Base-by-base conservation (phyloP, 2,888 invertebrate species). In the Tenthredo scrophulariae region DNA sequence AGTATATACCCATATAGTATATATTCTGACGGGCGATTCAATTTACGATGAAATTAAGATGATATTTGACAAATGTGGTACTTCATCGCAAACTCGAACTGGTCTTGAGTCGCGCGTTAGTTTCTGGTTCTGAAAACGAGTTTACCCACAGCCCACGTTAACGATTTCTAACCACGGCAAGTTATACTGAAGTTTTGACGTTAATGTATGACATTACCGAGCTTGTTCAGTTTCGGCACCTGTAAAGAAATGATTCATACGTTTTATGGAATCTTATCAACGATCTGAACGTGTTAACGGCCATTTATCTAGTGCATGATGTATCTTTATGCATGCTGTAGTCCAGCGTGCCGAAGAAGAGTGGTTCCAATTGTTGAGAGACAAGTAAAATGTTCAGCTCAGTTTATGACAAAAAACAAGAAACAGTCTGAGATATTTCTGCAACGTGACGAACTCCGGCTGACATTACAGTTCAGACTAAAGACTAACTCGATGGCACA, bases 371-470 rank as follows among this genome's bases (percentile, higher is more conserved):
- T 74, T 74, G 43, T 40, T 40, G 43, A 43, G 5, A 74, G 13
- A 43, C 40, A 43, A 74, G 72, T 26, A 9, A 46, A 43, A 22
- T 74, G 43, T 22, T 26, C 72, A 22, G 43, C 43, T 40, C 10
- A 29, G 18, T 18, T 54, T 7, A 6, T 6, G 77, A n/a, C 2
- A 2, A 22, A 18, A 50, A 15, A 50, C 6, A 50, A 50, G 5
- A 18, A n/a, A 50, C 18, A 6, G 50, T 50, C 2, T 26, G 22
- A 40, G 79, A 62, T 80, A 37, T 80, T 80, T 62, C 22, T 62
- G 79, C 79, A 58, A 58, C 46, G 62, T 80, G 58, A 62, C 80
- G 40, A 58, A 80, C 58, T 80, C 80, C 10, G 33, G 62, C 50
- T 22, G 22, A 80, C 40, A 43, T 62, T 22, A 80, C 40, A 80